Base-by-base conservation (phyloP, 1,140 invertebrate species). In the Brachionus manjavacas region DNA sequence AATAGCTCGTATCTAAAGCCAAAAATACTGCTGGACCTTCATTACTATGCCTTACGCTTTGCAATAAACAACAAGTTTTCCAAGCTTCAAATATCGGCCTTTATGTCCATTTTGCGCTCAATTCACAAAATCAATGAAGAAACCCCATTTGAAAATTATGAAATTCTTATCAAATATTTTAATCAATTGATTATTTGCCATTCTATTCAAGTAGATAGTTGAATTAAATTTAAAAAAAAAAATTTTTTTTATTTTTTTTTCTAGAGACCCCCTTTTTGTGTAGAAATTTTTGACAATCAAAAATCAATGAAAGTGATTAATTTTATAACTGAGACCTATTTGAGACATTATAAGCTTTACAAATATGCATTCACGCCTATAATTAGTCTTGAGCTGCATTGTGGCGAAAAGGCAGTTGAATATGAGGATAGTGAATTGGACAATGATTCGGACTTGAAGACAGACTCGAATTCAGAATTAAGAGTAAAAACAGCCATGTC, bases 131-230 rank as follows among this genome's bases (percentile, higher is more conserved):
- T 11, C 3, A 81, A 81, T 68, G 16, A 60, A 16, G 79, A 81
- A 64, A 81, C 79, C 3, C 79, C 79, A 25, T 81, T 81, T 11
- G 79, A 81, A 64, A 81, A 81, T 81, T 43, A 81, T 46, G 39
- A 81, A 11, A 23, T 41, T 23, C 9, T 81, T 11, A 14, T 81
- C 4, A 25, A 20, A 20, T 81, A 64, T 35, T 81, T 81, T 35
- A 60, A 81, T 64, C 35, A 68, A 43, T 68, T 81, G 23, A 60
- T 81, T 3, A 81, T 81, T 6, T 25, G n/a, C 23, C 79, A 81
- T 64, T 81, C 79, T 25, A 81, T 81, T 43, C 31, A 81, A 81
- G 79, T 81, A 43, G 35, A 14, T n/a, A 80, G 2, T 41, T 78
- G 9, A 41, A 43, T n/a, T 20, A 16, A 28, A 43, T 23, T n/a